Evolutionary conservation across 2,888 invertebrate species (phyloP), one percentile per base, ranked within the genome.

Genomic region (Octodonta nipae): DNA sequence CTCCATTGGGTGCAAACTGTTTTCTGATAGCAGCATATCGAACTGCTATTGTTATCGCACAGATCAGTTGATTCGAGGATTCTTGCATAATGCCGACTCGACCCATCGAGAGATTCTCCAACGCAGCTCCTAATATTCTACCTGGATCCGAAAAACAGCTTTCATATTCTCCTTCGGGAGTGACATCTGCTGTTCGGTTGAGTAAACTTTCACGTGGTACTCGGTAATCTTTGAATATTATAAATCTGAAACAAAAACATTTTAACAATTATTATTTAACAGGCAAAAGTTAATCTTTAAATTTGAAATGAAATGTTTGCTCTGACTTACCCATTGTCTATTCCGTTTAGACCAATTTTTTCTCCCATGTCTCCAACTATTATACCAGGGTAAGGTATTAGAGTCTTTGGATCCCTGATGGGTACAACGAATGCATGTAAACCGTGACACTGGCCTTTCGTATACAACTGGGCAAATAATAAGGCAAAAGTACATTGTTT

Each of bases 291-390:
- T n/a, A n/a, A n/a, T n/a, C n/a, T n/a, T n/a, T n/a, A n/a, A n/a
- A n/a, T n/a, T n/a, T n/a, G n/a, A n/a, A n/a, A n/a, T n/a, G n/a
- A n/a, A n/a, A n/a, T n/a, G n/a, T n/a, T n/a, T n/a, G n/a, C n/a
- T n/a, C n/a, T n/a, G n/a, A 34, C 36, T 36, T 43, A 51, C 46
- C 92, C 93, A 61, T 93, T 93, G 59, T 93, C 92, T 37, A 91
- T 76, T 3, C 88, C 91, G 56, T 91, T 83, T 30, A 88, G 71
- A 5, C 91, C 92, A 28, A 84, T 73, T 66, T 93, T 93, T 58
- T 85, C 85, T 0, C 92, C 92, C 71, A 92, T 84, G 51, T 93
- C 92, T 0, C 89, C 91, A 0, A 92, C 78, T 8, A 78, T 70
- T 6, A 93, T 73, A 0, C 91, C 91, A 2, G 87, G 84, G 58